Evolutionary conservation across 1,140 invertebrate species (phyloP).

Genomic region (Drosophila sturtevanti): DNA sequence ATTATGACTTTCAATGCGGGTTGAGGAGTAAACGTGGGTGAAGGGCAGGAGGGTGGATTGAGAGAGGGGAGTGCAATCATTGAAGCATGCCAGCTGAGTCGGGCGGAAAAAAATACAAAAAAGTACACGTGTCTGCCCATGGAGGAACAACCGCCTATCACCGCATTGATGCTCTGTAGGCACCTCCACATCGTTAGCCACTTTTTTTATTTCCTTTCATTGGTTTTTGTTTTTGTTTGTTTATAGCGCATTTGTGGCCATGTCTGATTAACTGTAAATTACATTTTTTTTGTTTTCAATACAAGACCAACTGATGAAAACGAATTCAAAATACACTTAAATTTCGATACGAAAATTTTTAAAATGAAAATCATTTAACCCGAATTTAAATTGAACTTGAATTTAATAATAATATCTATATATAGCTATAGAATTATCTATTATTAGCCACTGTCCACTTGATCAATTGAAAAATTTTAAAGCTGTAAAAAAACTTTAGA

Average conservation of each 20-base stretch:
- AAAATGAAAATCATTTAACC: too few species aligned
- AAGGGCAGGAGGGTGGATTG: neutral
- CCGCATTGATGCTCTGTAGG: conserved; percentile 1
- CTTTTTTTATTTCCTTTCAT: conserved; percentile 20
- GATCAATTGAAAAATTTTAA: too few species aligned
- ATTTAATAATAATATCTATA: too few species aligned
- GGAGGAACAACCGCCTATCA: conserved; percentile 15
- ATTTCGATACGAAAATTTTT: too few species aligned
- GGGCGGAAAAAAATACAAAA: too few species aligned
- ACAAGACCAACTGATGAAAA: neutral
- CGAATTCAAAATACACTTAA: neutral
- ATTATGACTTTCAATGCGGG: conserved; percentile 65
- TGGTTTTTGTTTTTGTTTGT: conserved; percentile 58
- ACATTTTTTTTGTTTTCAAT: conserved; percentile 46
- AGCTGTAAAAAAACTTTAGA: too few species aligned
- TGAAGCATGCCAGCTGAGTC: conserved; percentile 9
- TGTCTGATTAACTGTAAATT: conserved; percentile 80
- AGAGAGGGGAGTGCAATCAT: conserved; percentile 9
- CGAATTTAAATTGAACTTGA: too few species aligned
- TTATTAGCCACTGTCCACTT: too few species aligned
- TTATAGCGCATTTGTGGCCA: conserved; percentile 78
- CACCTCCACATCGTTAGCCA: conserved; percentile 62
- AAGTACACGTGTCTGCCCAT: conserved; percentile 38
- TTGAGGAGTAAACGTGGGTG: neutral
- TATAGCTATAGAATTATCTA: too few species aligned